Evolutionary conservation across 2,888 invertebrate genomes (phyloP).

Genomic region (Trissolcus japonicus): DNA sequence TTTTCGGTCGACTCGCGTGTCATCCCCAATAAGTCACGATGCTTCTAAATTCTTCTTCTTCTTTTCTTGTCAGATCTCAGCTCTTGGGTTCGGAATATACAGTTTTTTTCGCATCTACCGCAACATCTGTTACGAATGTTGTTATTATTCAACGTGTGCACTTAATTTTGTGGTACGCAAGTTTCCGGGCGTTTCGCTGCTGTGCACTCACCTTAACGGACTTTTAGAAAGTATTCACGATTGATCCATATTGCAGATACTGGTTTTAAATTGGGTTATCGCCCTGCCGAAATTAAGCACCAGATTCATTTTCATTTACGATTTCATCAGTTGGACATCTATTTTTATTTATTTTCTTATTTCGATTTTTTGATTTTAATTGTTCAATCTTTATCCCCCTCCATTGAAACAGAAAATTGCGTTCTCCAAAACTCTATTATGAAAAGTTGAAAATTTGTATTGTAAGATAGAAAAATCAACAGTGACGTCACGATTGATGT

Average conservation of each 20-base stretch:
- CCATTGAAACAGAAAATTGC: background rate
- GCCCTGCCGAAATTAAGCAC: slow-evolving; percentile 47
- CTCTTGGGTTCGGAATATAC: no score
- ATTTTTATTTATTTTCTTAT: background rate
- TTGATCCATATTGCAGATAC: slow-evolving; percentile 38
- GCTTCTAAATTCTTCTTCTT: no score
- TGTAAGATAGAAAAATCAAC: slow-evolving; percentile 16
- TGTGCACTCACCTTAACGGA: slow-evolving; percentile 66
- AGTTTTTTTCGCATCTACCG: no score
- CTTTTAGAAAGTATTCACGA: slow-evolving; percentile 69
- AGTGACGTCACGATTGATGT: slow-evolving; percentile 15
- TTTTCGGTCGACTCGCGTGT: background rate
- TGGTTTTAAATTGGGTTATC: slow-evolving; percentile 58
- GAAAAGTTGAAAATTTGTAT: background rate
- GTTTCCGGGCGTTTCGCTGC: slow-evolving; percentile 60
- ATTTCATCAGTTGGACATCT: no score
- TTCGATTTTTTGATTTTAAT: background rate
- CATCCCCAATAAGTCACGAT: no score
- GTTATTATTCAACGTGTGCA: slow-evolving; percentile 1
- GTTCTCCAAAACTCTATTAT: slow-evolving; percentile 10
- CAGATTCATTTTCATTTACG: slow-evolving; percentile 26
- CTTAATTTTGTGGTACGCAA: slow-evolving; percentile 51
- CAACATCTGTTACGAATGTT: slow-evolving; percentile 21
- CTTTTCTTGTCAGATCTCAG: no score
- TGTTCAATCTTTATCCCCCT: slow-evolving; percentile 3